Conservation (phyloP, 2,113 vertebrate genomes). For the Thymallus thymallus region DNA sequence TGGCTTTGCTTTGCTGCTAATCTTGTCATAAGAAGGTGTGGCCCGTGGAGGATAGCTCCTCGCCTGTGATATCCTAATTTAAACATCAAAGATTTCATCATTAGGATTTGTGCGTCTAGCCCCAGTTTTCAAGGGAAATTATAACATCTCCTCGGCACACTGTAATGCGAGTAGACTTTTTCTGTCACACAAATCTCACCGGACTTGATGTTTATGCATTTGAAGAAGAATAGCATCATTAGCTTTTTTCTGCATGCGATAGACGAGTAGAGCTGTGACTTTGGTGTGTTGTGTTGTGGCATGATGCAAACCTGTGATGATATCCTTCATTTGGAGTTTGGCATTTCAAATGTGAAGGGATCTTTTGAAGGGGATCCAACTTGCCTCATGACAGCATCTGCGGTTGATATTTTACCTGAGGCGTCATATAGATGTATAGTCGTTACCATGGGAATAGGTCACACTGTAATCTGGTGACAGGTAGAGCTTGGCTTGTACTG, state of each 20-base stretch:
- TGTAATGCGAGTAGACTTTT: slow-evolving; percentile 63
- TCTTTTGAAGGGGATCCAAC: slow-evolving; percentile 43
- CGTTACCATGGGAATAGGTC: slow-evolving; percentile 23
- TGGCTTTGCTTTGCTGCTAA: slow-evolving; percentile 73
- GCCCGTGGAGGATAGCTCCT: slow-evolving; percentile 68
- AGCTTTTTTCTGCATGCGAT: slow-evolving; percentile 59
- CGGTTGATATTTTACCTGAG: slow-evolving; percentile 35
- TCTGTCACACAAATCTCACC: slow-evolving; percentile 67
- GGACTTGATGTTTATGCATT: slow-evolving; percentile 71
- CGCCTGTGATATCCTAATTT: slow-evolving; percentile 73
- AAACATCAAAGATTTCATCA: slow-evolving; percentile 77
- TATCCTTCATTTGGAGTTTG: slow-evolving; percentile 49
- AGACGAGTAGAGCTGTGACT: slow-evolving; percentile 48
- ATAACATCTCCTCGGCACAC: slow-evolving; percentile 61
- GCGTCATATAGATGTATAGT: slow-evolving; percentile 14
- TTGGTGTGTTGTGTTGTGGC: slow-evolving; percentile 40
- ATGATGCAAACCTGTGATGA: slow-evolving; percentile 45
- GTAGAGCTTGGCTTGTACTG: slow-evolving; percentile 21
- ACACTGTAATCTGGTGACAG: slow-evolving; percentile 22
- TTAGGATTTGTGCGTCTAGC: slow-evolving; percentile 63
- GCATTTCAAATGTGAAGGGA: slow-evolving; percentile 26
- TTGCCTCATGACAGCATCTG: slow-evolving; percentile 41
- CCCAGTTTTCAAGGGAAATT: slow-evolving; percentile 69
- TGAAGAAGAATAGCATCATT: slow-evolving; percentile 74
- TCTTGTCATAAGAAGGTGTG: slow-evolving; percentile 72